Evolutionary conservation across 2,797 vertebrate genomes (phyloP), one percentile per base, ranked within the genome.

Genomic region (Rhinatrema bivittatum): DNA sequence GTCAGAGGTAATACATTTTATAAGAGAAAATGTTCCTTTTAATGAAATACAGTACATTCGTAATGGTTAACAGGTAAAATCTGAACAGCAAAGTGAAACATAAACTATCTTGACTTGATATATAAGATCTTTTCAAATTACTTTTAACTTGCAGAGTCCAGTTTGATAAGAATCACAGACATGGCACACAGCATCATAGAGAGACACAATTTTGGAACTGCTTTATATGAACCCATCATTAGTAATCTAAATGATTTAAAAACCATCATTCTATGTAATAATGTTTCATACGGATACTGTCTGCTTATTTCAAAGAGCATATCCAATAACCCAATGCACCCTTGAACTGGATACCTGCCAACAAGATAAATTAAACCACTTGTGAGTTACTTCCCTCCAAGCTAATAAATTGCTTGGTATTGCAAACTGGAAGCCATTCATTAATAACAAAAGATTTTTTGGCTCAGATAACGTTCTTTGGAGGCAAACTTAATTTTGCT

Each of bases 131-230:
- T 63, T 60, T 42, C 39, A 69, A 67, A 84, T 73, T 89, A 89
- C 85, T 88, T 90, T 91, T 85, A 88, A 85, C 81, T 85, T 85
- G 74, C 81, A 89, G 62, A 85, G 76, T 74, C 76, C 71, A 7
- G 76, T 71, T 35, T 57, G 61, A 3, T 71, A 70, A 3, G 65
- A 60, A 32, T 78, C 60, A 45, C 86, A 93, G 51, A 77, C 60
- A 75, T 90, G 89, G 63, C 88, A 91, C 16, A 82, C 50, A 2
- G 77, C 68, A 0, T 89, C 75, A 7, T 79, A 85, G 46, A 91
- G 65, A 5, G 79, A 90, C 56, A 89, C 47, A 42, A 81, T 77
- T 61, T 76, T 78, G 20, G 69, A 65, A 45, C 65, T 70, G 25
- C 76, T 91, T 70, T 83, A 82, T 56, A 81, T 79, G 26, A 72